Percentiles rank a stretch among this genome's conserved stretches.
These are phyloP conservation scores for Vicugna pacos DNA, from an alignment of 2,113 vertebrate genomes.

Conservation along the genomic window DNA sequence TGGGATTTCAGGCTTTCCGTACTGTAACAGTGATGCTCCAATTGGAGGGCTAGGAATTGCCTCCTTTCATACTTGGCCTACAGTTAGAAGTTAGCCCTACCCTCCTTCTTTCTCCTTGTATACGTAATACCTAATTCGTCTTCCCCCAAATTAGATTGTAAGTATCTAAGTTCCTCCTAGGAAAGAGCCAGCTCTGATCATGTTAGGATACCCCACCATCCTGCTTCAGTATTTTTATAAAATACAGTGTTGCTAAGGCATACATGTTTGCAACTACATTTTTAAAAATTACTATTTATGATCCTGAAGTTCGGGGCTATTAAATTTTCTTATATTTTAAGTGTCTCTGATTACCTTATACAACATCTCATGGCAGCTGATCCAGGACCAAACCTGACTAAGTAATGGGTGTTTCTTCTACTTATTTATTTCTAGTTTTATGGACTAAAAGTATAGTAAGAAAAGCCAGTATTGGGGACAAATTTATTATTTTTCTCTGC, in stretches of 20 bases:
- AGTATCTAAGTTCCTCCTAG: background rate
- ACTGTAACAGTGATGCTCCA: background rate
- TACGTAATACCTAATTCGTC: background rate
- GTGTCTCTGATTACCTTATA: background rate
- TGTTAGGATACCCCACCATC: background rate
- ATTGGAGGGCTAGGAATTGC: background rate
- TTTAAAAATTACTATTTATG: background rate
- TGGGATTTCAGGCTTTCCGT: background rate
- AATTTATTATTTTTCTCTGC: constrained; percentile 18
- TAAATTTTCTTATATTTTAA: background rate
- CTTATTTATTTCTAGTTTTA: background rate
- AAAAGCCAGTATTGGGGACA: background rate
- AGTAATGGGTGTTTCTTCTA: background rate
- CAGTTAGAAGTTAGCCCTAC: background rate
- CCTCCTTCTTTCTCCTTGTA: background rate
- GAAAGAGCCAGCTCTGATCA: background rate
- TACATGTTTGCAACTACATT: background rate
- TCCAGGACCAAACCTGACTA: background rate
- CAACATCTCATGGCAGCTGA: background rate
- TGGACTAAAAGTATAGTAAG: background rate
- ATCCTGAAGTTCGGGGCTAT: background rate
- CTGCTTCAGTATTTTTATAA: background rate
- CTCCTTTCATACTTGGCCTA: background rate
- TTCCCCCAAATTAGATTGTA: background rate
- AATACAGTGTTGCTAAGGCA: background rate